A percentile compares a stretch with the other conserved stretches of the same genome.
Evolutionary conservation across 2,797 vertebrate genomes (phyloP).

Genomic region (Dallia pectoralis): DNA sequence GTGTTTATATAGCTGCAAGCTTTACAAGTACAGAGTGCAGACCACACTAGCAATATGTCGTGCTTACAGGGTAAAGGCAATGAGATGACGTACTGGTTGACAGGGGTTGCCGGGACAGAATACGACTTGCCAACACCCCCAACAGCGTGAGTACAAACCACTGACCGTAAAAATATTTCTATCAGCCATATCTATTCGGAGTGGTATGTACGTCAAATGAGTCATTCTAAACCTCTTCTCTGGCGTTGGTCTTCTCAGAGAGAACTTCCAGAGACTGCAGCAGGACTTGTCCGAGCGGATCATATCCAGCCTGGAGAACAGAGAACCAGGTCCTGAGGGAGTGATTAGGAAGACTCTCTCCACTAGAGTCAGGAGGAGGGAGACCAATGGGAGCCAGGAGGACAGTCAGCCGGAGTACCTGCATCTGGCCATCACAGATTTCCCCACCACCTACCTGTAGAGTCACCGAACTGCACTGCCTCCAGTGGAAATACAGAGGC

Average conservation of each 20-base stretch:
- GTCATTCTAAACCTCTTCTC: not conserved
- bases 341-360: conserved; percentile 70
- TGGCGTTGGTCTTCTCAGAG: conserved; percentile 70
- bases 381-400: conserved; percentile 66
- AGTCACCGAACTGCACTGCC: not conserved
- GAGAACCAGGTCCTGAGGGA: conserved; percentile 53
- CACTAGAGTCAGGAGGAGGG: conserved; percentile 75
- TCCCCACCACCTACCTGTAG: conserved; percentile 69
- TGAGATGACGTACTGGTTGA: conserved; percentile 94
- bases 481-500: not conserved
- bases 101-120: conserved; percentile 80
- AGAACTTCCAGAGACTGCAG: conserved; percentile 91
- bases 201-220: not conserved
- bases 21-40: not conserved
- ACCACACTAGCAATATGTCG: not conserved
- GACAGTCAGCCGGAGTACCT: conserved; percentile 85
- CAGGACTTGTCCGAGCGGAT: conserved; percentile 92
- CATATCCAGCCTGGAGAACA: conserved; percentile 76
- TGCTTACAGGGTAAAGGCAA: conserved; percentile 86
- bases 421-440: conserved; percentile 80
- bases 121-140: conserved; percentile 87
- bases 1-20: not conserved
- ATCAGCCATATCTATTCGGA: not conserved
- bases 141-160: conserved; percentile 83
- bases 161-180: not conserved